Evolutionary conservation across 2,888 invertebrate genomes (phyloP).

Genomic region (Trachelus stipa): DNA sequence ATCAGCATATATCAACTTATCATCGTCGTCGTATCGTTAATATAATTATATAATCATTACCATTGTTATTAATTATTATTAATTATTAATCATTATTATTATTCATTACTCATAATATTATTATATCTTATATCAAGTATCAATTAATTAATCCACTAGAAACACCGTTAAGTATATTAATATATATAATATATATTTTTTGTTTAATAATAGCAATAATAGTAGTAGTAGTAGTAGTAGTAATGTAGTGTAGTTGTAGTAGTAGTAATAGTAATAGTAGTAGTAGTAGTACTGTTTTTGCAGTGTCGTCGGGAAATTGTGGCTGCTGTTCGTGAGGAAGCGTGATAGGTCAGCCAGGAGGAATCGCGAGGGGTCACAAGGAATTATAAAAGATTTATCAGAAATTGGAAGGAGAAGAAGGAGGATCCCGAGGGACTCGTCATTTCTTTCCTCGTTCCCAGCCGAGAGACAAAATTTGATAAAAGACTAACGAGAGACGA

Average conservation of each 20-base stretch:
- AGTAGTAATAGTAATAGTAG: constrained; percentile 28
- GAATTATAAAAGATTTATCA: too few species aligned
- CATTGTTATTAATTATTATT: constrained; percentile 41
- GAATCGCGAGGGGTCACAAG: constrained; percentile 21
- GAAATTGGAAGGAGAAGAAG: too few species aligned
- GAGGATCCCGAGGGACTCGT: too few species aligned
- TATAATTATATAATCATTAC: constrained; percentile 30
- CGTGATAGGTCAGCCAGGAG: background rate
- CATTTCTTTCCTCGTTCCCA: too few species aligned
- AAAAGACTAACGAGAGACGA: too few species aligned
- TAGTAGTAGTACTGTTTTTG: constrained; percentile 35
- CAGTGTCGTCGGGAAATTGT: constrained; percentile 41
- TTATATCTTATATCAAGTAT: constrained; percentile 56
- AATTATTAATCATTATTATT: constrained; percentile 49
- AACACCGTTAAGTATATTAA: constrained; percentile 63
- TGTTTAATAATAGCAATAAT: constrained; percentile 26
- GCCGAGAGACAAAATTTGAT: too few species aligned
- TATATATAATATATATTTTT: constrained; percentile 27
- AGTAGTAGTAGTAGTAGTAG: constrained; percentile 27
- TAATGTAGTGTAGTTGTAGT: constrained; percentile 26
- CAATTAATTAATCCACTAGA: constrained; percentile 63
- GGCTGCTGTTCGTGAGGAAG: constrained; percentile 21
- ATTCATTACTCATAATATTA: constrained; percentile 56
- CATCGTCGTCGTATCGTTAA: constrained; percentile 51
- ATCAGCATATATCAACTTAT: constrained; percentile 60